phyloP scores from a whole-genome alignment of 2,888 invertebrate species.

The Mimumesa dahlbomi region DNA sequence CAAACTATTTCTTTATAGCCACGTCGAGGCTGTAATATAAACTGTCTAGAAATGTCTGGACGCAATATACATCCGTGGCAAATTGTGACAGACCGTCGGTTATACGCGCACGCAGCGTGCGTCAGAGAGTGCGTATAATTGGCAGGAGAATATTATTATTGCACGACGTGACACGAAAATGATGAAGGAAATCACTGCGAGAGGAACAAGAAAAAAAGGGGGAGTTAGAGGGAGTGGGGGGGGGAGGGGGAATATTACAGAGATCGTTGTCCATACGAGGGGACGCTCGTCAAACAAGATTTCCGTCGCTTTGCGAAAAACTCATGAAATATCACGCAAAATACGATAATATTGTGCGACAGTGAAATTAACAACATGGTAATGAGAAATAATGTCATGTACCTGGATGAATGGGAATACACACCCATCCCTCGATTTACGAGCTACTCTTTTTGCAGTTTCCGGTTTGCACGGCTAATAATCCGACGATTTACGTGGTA shows the following conservation, averaged over 20 bases:
- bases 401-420: neutral
- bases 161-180: conserved; percentile 29
- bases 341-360: neutral
- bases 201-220: conserved; percentile 3
- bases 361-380: neutral
- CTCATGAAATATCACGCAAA: conserved; percentile 12
- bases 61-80: conserved; percentile 16
- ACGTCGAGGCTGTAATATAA: conserved; percentile 38
- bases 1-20: conserved; percentile 12
- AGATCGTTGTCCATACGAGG: conserved; percentile 7
- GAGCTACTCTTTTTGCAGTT: no score
- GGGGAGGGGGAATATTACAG: neutral
- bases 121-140: conserved; percentile 47
- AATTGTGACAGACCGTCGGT: conserved; percentile 22
- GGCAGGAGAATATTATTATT: conserved; percentile 55
- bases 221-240: neutral
- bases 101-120: conserved; percentile 20
- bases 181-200: conserved; percentile 22
- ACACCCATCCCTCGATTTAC: no score
- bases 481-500: no score
- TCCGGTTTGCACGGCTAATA: no score
- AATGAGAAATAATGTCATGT: conserved; percentile 3
- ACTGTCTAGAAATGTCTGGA: conserved; percentile 33
- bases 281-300: conserved; percentile 22
- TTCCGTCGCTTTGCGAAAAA: conserved; percentile 11